These are phyloP conservation scores for Smittia aterrima DNA, from an alignment of 2,888 invertebrate genomes.

Conservation along the genomic window DNA sequence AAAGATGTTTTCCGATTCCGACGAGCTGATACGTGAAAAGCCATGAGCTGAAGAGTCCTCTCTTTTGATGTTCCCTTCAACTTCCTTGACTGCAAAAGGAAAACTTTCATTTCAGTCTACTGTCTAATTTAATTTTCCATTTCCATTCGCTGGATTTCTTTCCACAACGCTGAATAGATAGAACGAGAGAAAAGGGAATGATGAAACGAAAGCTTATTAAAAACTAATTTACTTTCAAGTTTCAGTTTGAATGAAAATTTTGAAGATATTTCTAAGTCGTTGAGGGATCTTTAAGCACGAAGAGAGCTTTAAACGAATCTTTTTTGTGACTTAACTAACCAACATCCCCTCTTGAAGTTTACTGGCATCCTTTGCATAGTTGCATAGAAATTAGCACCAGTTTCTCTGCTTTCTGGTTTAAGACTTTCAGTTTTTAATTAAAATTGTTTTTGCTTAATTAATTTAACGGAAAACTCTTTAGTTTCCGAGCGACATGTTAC, in stretches of 20 bases:
- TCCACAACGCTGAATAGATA: not conserved
- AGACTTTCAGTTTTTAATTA: not conserved
- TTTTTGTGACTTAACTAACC: too few species aligned
- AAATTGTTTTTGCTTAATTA: conserved; percentile 2
- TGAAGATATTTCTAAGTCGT: not conserved
- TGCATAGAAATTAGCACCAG: too few species aligned
- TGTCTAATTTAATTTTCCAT: conserved; percentile 33
- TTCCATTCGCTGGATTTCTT: conserved; percentile 6
- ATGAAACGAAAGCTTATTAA: conserved; percentile 21
- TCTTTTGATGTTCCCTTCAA: conserved; percentile 12
- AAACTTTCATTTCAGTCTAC: not conserved
- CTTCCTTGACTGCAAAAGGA: not conserved
- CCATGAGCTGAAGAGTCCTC: too few species aligned
- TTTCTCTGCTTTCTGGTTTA: not conserved
- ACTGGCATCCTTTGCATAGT: too few species aligned
- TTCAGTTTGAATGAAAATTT: not conserved
- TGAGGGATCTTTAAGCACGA: too few species aligned
- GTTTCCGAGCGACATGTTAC: not conserved
- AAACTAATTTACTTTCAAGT: conserved; percentile 16
- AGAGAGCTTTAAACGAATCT: too few species aligned
- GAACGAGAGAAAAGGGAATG: conserved; percentile 4
- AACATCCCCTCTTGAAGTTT: too few species aligned
- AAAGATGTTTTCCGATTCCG: conserved; percentile 10
- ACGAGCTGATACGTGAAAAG: too few species aligned
- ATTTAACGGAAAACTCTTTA: not conserved